phyloP scores from a whole-genome alignment of 2,797 vertebrate species.

The Chiloscyllium punctatum region DNA sequence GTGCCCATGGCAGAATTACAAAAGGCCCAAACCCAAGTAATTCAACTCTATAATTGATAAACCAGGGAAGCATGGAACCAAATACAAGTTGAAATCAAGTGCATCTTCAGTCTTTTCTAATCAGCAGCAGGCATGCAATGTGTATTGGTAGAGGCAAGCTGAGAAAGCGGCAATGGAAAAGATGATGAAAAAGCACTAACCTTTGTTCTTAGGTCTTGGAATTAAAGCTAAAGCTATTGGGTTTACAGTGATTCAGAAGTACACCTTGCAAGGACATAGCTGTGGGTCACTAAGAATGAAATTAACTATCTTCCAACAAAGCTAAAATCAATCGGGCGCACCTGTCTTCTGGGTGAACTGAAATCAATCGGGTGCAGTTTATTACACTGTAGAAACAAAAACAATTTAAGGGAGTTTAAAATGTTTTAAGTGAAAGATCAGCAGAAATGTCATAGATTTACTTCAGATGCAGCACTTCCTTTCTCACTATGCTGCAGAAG shows the following conservation, averaged over 20 bases:
- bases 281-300: constrained; percentile 18
- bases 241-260: not conserved
- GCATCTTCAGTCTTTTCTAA: not conserved
- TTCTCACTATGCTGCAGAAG: not conserved
- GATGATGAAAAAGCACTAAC: not conserved
- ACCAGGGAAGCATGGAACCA: not conserved
- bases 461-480: not conserved
- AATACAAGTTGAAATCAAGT: not conserved
- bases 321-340: constrained; percentile 14
- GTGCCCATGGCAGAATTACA: not conserved
- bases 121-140: not conserved
- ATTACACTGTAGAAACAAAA: not conserved
- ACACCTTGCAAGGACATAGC: constrained; percentile 1
- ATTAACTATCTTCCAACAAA: constrained; percentile 4
- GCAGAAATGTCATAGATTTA: constrained; percentile 7
- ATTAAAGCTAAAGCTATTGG: constrained; percentile 9
- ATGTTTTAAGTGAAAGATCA: constrained; percentile 24
- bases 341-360: not conserved
- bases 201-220: not conserved
- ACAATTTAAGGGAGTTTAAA: not conserved
- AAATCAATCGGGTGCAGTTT: constrained; percentile 9
- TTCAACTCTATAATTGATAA: not conserved
- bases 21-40: not conserved
- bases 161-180: not conserved
- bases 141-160: not conserved